Conservation (phyloP, 1,140 invertebrate genomes). For the Lutraria rhynchaena region DNA sequence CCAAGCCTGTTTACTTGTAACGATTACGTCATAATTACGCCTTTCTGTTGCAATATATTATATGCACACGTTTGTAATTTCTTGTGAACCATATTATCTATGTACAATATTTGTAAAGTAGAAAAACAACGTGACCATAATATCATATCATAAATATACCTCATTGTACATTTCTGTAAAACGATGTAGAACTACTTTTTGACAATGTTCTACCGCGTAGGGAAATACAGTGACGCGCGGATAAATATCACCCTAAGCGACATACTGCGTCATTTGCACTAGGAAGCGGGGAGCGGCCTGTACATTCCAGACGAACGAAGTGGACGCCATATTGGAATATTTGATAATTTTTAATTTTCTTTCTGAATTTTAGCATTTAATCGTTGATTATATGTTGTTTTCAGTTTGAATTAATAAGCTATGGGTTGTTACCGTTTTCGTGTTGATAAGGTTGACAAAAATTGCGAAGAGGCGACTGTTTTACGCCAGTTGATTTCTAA, state of each 20-base stretch:
- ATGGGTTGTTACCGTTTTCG: not conserved
- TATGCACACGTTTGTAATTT: too few relatives aligned
- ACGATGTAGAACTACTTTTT: too few relatives aligned
- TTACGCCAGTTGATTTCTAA: conserved; percentile 35
- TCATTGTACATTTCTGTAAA: too few relatives aligned
- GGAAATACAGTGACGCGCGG: not conserved
- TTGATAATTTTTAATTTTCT: conserved; percentile 11
- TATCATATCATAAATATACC: too few relatives aligned
- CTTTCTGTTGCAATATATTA: too few relatives aligned
- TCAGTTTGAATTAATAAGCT: not conserved
- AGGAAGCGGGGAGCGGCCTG: not conserved
- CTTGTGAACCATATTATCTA: too few relatives aligned
- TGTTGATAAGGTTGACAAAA: not conserved
- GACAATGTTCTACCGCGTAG: too few relatives aligned
- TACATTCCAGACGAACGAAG: not conserved
- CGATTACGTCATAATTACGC: too few relatives aligned
- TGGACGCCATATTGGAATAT: conserved; percentile 42
- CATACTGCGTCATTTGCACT: not conserved
- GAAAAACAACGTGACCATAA: too few relatives aligned
- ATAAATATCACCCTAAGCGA: conserved; percentile 20
- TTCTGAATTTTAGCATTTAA: not conserved
- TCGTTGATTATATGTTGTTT: not conserved
- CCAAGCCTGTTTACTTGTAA: too few relatives aligned
- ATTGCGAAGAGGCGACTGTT: not conserved
- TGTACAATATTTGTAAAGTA: too few relatives aligned